Percentiles rank a stretch among this genome's conserved stretches.
Conservation (phyloP, 30 jellyfish, hydroid and myxozoan species). For the Turritopsis dohrnii region DNA sequence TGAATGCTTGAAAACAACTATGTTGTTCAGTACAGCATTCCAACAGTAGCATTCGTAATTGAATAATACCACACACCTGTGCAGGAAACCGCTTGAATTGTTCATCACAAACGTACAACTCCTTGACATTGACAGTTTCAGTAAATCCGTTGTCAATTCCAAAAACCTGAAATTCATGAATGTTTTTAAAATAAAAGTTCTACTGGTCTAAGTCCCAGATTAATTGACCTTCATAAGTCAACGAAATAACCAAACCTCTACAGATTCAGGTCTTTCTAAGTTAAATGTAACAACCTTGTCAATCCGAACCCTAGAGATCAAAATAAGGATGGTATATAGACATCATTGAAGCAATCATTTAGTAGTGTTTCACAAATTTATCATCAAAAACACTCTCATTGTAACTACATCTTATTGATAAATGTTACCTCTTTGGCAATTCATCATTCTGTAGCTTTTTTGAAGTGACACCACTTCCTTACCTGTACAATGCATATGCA, state of each 20-base stretch:
- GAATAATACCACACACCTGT: constrained; percentile 40
- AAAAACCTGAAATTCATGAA: constrained; percentile 59
- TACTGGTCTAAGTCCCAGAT: too few relatives aligned
- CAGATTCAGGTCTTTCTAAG: constrained; percentile 5
- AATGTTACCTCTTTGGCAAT: too few relatives aligned
- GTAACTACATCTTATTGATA: too few relatives aligned
- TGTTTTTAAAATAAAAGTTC: too few relatives aligned
- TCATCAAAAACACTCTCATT: background rate
- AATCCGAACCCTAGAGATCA: constrained; percentile 20
- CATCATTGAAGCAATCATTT: too few relatives aligned
- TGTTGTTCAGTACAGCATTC: too few relatives aligned
- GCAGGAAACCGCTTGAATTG: constrained; percentile 42
- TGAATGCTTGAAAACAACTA: too few relatives aligned
- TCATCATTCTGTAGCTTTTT: too few relatives aligned
- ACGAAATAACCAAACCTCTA: background rate
- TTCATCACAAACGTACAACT: constrained; percentile 38
- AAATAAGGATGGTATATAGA: too few relatives aligned
- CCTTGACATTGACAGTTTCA: constrained; percentile 26
- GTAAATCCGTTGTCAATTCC: constrained; percentile 58
- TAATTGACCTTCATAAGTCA: background rate
- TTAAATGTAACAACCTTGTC: constrained; percentile 19
- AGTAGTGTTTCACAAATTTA: background rate
- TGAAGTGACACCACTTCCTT: too few relatives aligned
- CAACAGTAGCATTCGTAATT: too few relatives aligned
- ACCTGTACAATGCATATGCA: too few relatives aligned